These are phyloP conservation scores for Aphidoletes aphidimyza DNA, from an alignment of 2,888 invertebrate species.

Conservation along the genomic window DNA sequence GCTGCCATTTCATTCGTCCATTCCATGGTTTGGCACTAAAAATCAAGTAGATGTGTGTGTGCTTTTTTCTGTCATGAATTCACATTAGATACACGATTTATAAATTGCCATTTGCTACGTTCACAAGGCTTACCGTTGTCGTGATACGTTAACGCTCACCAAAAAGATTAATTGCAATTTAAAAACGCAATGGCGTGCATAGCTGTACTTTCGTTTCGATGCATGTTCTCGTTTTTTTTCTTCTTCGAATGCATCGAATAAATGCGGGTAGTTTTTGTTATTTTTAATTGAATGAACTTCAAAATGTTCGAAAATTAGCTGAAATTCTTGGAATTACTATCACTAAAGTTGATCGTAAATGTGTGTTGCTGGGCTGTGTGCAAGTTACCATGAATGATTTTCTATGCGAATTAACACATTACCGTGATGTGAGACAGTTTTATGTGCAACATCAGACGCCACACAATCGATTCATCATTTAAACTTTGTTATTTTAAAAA, in stretches of 20 bases:
- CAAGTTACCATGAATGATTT: background rate
- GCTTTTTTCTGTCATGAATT: background rate
- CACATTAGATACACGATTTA: constrained; percentile 18
- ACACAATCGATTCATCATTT: background rate
- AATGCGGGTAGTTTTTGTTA: background rate
- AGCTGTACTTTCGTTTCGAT: constrained; percentile 26
- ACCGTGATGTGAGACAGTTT: background rate
- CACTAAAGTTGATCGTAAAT: too few relatives aligned
- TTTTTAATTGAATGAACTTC: background rate
- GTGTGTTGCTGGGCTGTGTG: too few relatives aligned
- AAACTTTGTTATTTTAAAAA: background rate
- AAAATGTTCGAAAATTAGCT: too few relatives aligned
- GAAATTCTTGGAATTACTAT: too few relatives aligned
- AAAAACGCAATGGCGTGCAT: constrained; percentile 49
- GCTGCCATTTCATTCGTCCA: background rate
- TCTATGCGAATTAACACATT: constrained; percentile 32
- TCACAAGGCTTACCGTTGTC: background rate
- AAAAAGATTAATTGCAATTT: constrained; percentile 45
- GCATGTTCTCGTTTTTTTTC: background rate
- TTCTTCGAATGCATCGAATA: background rate
- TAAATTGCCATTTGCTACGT: background rate
- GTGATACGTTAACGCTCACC: constrained; percentile 15
- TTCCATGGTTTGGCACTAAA: background rate
- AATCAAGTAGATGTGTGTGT: background rate
- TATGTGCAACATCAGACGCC: background rate